Conservation (phyloP, 1,140 invertebrate genomes). For the Nebria ingens region DNA sequence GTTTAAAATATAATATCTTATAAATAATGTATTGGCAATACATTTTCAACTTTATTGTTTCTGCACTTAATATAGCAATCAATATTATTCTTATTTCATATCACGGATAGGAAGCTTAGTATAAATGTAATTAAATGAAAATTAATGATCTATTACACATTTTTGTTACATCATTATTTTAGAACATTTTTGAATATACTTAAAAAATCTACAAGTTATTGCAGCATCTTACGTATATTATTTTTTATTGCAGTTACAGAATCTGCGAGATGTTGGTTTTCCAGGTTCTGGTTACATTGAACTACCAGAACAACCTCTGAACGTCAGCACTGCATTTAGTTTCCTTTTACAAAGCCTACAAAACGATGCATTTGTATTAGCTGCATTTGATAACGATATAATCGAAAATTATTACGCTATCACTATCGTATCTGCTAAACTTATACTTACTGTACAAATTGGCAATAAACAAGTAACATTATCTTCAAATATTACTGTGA, state of each 20-base stretch:
- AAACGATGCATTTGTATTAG: neutral
- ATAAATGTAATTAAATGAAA: neutral
- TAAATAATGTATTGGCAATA: too few species aligned
- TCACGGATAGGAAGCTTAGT: slow-evolving; percentile 8
- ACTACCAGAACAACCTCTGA: slow-evolving; percentile 50
- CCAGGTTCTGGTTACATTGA: slow-evolving; percentile 71
- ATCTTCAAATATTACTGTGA: slow-evolving; percentile 47
- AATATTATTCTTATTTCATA: too few species aligned
- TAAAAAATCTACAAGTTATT: too few species aligned
- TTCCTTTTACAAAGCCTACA: neutral
- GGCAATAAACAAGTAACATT: slow-evolving; percentile 53
- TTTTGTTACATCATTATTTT: too few species aligned
- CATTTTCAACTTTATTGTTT: too few species aligned
- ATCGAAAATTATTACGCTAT: neutral
- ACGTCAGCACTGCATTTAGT: neutral
- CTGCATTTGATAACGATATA: neutral
- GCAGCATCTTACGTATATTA: too few species aligned
- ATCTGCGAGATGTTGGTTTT: slow-evolving; percentile 55
- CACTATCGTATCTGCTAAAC: slow-evolving; percentile 45
- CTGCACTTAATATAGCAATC: neutral
- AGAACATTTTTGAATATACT: too few species aligned
- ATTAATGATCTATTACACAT: neutral
- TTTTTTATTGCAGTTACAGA: slow-evolving; percentile 39
- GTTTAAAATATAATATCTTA: too few species aligned
- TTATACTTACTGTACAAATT: slow-evolving; percentile 56